Conservation (phyloP, 2,113 vertebrate species). For the Spea multiplicata region DNA sequence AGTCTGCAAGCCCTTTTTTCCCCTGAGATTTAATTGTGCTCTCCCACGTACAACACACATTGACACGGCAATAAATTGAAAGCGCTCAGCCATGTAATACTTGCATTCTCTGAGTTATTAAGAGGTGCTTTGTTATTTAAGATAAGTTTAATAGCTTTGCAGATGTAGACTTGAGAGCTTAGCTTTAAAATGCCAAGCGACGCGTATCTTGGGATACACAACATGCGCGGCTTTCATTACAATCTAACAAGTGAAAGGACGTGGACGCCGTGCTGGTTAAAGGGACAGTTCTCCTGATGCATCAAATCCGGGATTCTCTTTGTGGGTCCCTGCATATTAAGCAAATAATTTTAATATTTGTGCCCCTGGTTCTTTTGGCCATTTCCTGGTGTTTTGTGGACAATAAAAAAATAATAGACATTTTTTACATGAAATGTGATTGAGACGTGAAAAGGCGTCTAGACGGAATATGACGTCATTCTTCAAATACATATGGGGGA, state of each 20-base stretch:
- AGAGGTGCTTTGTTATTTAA: conserved; percentile 30
- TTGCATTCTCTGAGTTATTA: conserved; percentile 22
- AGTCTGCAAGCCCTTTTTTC: conserved; percentile 2
- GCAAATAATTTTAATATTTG: too few species aligned
- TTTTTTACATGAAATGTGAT: too few species aligned
- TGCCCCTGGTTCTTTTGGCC: too few species aligned
- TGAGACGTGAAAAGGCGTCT: too few species aligned
- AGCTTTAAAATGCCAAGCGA: conserved; percentile 20
- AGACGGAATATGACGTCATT: too few species aligned
- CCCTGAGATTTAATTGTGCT: conserved; percentile 2
- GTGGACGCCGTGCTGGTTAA: too few species aligned
- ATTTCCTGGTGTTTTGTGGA: too few species aligned
- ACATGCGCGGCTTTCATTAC: conserved; percentile 19
- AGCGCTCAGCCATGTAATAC: conserved; percentile 29
- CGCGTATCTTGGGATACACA: conserved; percentile 1
- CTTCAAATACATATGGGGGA: too few species aligned
- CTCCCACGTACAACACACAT: conserved; percentile 24
- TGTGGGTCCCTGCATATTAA: too few species aligned
- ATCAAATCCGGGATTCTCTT: too few species aligned
- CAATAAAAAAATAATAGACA: too few species aligned
- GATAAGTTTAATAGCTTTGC: conserved; percentile 41
- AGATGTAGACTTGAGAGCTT: conserved; percentile 21
- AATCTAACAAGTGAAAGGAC: conserved; percentile 12
- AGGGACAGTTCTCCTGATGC: too few species aligned
- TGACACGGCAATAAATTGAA: conserved; percentile 40